A percentile compares a stretch with the other conserved stretches of the same genome.
These are phyloP conservation scores for Anadara kagoshimensis DNA, from an alignment of 1,140 invertebrate species.

Conservation along the genomic window DNA sequence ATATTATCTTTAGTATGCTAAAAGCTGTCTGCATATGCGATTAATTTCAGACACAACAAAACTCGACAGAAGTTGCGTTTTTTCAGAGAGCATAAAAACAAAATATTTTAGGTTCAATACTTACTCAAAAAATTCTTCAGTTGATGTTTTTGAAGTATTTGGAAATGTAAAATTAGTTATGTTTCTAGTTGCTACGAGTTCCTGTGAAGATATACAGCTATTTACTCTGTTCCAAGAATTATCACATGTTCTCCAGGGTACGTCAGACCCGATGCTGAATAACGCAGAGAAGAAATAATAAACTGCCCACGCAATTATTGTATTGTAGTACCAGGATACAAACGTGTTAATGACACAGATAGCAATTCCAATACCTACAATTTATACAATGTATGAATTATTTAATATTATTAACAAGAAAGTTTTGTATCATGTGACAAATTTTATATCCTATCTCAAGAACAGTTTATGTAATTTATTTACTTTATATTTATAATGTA, in stretches of 20 bases:
- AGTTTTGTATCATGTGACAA: too few relatives aligned
- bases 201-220: constrained; percentile 77
- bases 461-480: too few relatives aligned
- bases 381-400: too few relatives aligned
- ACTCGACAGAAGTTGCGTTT: too few relatives aligned
- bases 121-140: constrained; percentile 96
- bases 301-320: constrained; percentile 97
- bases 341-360: constrained; percentile 97
- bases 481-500: too few relatives aligned
- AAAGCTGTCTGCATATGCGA: too few relatives aligned
- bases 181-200: not conserved
- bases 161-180: constrained; percentile 5
- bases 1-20: too few relatives aligned
- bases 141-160: constrained; percentile 18
- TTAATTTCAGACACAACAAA: too few relatives aligned
- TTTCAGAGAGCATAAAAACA: too few relatives aligned
- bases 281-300: constrained; percentile 86
- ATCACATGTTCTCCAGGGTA: constrained; percentile 94
- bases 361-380: constrained; percentile 92
- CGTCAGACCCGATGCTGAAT: constrained; percentile 73
- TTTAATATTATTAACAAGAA: too few relatives aligned
- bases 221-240: constrained; percentile 95
- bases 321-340: constrained; percentile 99
- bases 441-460: too few relatives aligned
- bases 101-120: constrained; percentile 60